These are phyloP conservation scores for Ophiothrix spiculata DNA, from an alignment of 35 echinoderm and acorn worm species.

Conservation along the genomic window DNA sequence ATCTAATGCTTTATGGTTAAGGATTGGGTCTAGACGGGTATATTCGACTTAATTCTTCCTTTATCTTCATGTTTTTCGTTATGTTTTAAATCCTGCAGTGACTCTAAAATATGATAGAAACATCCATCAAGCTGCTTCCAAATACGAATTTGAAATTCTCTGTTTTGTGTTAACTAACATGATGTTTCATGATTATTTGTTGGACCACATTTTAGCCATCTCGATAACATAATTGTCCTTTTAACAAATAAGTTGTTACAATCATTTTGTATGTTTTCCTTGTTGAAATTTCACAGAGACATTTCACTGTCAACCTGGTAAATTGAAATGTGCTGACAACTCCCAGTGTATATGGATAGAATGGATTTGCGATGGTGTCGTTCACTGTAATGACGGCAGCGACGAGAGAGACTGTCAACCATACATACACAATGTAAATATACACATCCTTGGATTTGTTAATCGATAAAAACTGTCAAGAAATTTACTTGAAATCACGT, in stretches of 20 bases:
- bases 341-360: slow-evolving; percentile 44
- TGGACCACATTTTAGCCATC: not conserved
- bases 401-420: slow-evolving; percentile 33
- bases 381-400: slow-evolving; percentile 53
- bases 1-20: not conserved
- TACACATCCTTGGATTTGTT: no score
- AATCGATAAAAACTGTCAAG: no score
- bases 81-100: no score
- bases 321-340: slow-evolving; percentile 43
- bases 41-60: no score
- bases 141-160: not conserved
- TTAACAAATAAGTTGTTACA: not conserved
- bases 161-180: not conserved
- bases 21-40: no score
- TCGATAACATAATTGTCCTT: not conserved
- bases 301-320: slow-evolving; percentile 21
- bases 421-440: no score
- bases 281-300: not conserved
- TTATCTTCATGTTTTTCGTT: no score
- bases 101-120: not conserved
- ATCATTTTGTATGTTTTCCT: no score
- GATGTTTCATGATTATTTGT: not conserved
- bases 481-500: no score
- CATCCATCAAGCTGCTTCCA: not conserved
- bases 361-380: slow-evolving; percentile 52